phyloP scores from a whole-genome alignment of 2,113 vertebrate species.

The Delphinapterus leucas region DNA sequence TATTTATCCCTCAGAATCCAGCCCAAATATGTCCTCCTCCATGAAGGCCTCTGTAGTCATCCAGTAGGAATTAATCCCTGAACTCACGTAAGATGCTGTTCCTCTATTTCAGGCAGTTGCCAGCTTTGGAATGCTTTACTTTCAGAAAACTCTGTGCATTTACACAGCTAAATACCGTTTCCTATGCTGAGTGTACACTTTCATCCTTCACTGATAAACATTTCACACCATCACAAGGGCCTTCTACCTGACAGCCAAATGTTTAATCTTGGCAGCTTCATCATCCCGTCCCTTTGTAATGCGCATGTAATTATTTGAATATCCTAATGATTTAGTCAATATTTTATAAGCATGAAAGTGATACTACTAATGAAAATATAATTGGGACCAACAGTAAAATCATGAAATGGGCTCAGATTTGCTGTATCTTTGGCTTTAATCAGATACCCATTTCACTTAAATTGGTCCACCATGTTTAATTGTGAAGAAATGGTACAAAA shows the following conservation, averaged over 20 bases:
- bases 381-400: not conserved
- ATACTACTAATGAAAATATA: not conserved
- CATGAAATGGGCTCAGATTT: not conserved
- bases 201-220: not conserved
- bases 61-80: not conserved
- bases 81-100: not conserved
- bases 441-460: not conserved
- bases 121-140: not conserved
- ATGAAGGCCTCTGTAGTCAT: not conserved
- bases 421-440: not conserved
- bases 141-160: not conserved
- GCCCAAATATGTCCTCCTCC: not conserved
- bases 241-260: not conserved
- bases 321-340: not conserved
- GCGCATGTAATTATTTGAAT: not conserved
- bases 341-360: not conserved
- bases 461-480: not conserved
- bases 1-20: not conserved
- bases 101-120: not conserved
- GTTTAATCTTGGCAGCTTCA: not conserved
- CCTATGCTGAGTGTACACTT: not conserved
- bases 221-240: not conserved
- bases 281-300: not conserved
- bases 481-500: constrained; percentile 2
- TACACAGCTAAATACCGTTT: not conserved